These are phyloP conservation scores for Psittacula derbiana DNA, from an alignment of 2,797 vertebrate species.

Conservation along the genomic window DNA sequence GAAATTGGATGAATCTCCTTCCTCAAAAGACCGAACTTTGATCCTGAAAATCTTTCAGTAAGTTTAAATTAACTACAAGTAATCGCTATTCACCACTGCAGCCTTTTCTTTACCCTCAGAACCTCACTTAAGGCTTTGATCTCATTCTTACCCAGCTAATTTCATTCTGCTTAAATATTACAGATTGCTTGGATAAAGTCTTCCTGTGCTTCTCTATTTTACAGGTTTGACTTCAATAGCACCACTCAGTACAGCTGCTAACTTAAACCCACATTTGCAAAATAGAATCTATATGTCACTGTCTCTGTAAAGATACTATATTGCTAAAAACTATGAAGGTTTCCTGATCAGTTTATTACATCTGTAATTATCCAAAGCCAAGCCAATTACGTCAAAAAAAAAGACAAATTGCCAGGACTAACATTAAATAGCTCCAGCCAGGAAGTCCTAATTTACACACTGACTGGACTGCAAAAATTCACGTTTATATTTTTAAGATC, in stretches of 20 bases:
- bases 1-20: constrained; percentile 36
- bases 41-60: constrained; percentile 49
- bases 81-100: constrained; percentile 13
- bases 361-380: constrained; percentile 28
- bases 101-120: constrained; percentile 22
- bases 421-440: neutral
- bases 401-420: neutral
- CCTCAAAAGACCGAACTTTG: constrained; percentile 32
- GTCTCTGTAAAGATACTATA: neutral
- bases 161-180: constrained; percentile 40
- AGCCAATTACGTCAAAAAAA: neutral
- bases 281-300: neutral
- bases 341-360: constrained; percentile 19
- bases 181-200: constrained; percentile 9
- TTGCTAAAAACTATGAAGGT: neutral
- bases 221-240: neutral
- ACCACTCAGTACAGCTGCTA: neutral
- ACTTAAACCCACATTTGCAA: neutral
- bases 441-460: neutral
- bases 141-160: constrained; percentile 29
- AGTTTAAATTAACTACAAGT: constrained; percentile 56
- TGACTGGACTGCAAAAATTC: neutral
- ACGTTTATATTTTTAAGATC: neutral
- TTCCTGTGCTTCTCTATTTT: neutral
- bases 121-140: constrained; percentile 54